A percentile compares a stretch with the other conserved stretches of the same genome.
Evolutionary conservation across 2,113 vertebrate species (phyloP).

Genomic region (Entosphenus tridentatus): DNA sequence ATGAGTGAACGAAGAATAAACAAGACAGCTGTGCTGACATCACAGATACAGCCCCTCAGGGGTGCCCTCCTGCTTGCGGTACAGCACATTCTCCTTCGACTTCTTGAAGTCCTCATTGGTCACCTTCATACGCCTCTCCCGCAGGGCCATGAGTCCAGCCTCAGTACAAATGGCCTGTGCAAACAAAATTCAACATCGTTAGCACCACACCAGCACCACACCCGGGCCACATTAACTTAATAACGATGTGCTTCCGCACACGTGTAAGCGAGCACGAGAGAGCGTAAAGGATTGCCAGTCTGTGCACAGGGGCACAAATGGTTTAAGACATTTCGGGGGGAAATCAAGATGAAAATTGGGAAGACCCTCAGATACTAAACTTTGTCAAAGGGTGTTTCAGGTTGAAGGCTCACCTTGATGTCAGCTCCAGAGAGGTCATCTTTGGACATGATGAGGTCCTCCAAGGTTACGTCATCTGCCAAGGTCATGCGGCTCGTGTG

Average conservation of each 20-base stretch:
- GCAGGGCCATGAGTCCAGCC: constrained; percentile 76
- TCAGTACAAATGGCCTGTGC: constrained; percentile 87
- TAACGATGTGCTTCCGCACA: too few species aligned
- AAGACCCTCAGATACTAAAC: too few species aligned
- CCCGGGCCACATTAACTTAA: too few species aligned
- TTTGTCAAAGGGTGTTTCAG: too few species aligned
- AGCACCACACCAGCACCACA: too few species aligned
- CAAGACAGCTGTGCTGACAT: constrained; percentile 5
- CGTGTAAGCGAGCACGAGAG: too few species aligned
- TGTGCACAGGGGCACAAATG: too few species aligned
- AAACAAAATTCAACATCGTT: too few species aligned
- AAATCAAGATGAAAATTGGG: too few species aligned
- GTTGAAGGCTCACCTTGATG: constrained; percentile 42
- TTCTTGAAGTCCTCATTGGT: constrained; percentile 99
- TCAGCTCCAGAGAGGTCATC: constrained; percentile 90
- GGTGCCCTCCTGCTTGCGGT: constrained; percentile 95
- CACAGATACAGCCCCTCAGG: constrained; percentile 65
- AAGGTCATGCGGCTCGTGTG: constrained; percentile 91
- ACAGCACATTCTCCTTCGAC: constrained; percentile 91
- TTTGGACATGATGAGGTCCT: constrained; percentile 86
- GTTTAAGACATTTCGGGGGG: too few species aligned
- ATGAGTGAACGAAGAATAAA: too few species aligned
- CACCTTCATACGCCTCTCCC: constrained; percentile 90
- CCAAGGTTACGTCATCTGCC: constrained; percentile 64
- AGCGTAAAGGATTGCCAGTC: too few species aligned